A percentile compares a stretch with the other conserved stretches of the same genome.
phyloP scores from a whole-genome alignment of 2,113 vertebrate species.

The Lichenostomus cassidix region DNA sequence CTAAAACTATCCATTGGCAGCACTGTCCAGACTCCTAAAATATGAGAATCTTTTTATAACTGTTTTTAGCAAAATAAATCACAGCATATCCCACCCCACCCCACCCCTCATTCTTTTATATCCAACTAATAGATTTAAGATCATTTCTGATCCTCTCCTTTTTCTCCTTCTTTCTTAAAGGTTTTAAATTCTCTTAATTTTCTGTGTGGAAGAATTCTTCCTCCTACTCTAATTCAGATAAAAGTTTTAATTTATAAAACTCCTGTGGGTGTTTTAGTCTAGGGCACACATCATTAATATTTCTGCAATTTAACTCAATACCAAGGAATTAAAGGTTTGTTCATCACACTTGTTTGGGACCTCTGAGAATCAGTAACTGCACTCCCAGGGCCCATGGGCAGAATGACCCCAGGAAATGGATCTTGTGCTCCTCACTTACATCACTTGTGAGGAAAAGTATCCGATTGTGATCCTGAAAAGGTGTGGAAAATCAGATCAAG shows the following conservation, averaged over 20 bases:
- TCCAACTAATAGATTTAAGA: background rate
- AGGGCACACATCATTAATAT: background rate
- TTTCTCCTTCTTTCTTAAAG: background rate
- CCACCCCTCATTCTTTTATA: background rate
- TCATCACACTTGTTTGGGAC: background rate
- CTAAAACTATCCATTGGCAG: background rate
- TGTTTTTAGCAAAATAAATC: background rate
- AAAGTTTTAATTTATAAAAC: slow-evolving; percentile 27
- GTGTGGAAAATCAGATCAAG: background rate
- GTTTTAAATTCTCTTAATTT: background rate
- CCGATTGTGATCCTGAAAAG: background rate
- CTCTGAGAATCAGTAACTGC: background rate
- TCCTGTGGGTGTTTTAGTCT: slow-evolving; percentile 10
- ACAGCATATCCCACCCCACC: no score
- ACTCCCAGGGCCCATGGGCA: background rate
- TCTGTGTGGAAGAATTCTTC: background rate
- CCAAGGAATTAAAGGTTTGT: background rate
- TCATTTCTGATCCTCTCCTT: background rate
- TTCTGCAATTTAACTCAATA: background rate
- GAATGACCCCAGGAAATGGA: background rate
- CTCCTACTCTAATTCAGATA: slow-evolving; percentile 6
- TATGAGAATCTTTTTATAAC: background rate
- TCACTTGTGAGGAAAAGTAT: background rate
- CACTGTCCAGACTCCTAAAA: background rate
- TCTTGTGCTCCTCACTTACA: background rate